phyloP scores from a whole-genome alignment of 2,797 vertebrate genomes.

The Cyclura pinguis region DNA sequence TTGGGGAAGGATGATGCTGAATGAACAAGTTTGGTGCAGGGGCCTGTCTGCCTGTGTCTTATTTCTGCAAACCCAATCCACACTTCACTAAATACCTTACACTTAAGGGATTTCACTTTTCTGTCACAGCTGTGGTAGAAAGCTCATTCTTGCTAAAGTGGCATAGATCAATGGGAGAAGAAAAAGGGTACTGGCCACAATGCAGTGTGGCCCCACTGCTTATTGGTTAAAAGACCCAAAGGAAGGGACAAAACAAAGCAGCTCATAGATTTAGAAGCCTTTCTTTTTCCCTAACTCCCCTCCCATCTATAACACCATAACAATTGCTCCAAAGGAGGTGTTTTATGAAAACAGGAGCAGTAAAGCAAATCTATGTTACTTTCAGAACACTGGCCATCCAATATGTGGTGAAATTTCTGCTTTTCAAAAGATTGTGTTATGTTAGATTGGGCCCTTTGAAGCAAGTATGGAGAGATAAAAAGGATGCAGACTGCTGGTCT shows the following conservation, averaged over 20 bases:
- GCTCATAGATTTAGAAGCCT: neutral
- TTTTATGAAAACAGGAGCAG: neutral
- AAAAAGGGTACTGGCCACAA: no score
- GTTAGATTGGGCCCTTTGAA: neutral
- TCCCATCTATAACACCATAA: neutral
- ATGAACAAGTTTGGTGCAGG: no score
- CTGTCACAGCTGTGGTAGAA: neutral
- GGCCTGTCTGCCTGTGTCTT: neutral
- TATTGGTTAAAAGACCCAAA: neutral
- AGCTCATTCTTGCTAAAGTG: neutral
- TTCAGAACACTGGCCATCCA: no score
- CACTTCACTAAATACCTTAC: no score
- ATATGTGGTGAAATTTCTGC: no score
- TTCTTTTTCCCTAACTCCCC: neutral
- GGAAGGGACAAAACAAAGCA: neutral
- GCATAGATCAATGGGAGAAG: neutral
- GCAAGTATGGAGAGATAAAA: neutral
- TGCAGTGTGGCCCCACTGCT: neutral
- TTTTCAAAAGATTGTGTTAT: neutral
- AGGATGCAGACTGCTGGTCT: neutral
- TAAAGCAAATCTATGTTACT: neutral
- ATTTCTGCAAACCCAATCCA: neutral
- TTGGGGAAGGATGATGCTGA: neutral
- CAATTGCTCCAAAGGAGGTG: neutral
- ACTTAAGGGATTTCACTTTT: neutral